phyloP scores from a whole-genome alignment of 1,140 invertebrate genomes.

The Bathynomus jamesi region DNA sequence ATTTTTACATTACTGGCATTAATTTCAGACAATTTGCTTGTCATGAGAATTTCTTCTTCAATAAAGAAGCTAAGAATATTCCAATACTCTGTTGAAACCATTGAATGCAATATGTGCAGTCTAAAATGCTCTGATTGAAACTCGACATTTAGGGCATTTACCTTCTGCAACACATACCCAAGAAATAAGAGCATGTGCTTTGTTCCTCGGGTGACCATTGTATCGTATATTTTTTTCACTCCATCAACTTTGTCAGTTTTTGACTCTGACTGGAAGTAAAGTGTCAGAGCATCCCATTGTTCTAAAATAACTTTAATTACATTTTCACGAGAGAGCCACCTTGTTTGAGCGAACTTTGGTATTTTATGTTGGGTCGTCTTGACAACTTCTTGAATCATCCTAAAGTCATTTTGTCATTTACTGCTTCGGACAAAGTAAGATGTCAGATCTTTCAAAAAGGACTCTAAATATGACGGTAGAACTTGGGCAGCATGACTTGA shows the following conservation, averaged over 20 bases:
- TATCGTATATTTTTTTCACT: slow-evolving; percentile 2
- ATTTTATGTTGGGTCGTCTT: slow-evolving; percentile 1
- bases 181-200: slow-evolving; percentile 10
- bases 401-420: no score
- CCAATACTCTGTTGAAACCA: slow-evolving; percentile 1
- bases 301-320: no score
- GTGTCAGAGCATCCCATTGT: no score
- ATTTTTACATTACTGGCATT: not conserved
- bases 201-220: slow-evolving; percentile 7
- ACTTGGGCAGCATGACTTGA: no score
- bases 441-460: no score
- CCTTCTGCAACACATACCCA: not conserved
- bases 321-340: no score
- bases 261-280: slow-evolving; percentile 16
- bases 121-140: slow-evolving; percentile 9
- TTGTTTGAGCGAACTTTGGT: no score
- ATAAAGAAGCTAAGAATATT: slow-evolving; percentile 3
- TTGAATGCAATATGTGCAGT: not conserved
- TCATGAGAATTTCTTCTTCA: not conserved
- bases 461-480: no score
- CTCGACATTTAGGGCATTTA: slow-evolving; percentile 3
- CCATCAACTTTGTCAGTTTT: slow-evolving; percentile 1
- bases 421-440: no score
- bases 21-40: slow-evolving; percentile 1
- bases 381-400: no score